Conservation (phyloP, 2,113 vertebrate species). For the Psittacus erithacus region DNA sequence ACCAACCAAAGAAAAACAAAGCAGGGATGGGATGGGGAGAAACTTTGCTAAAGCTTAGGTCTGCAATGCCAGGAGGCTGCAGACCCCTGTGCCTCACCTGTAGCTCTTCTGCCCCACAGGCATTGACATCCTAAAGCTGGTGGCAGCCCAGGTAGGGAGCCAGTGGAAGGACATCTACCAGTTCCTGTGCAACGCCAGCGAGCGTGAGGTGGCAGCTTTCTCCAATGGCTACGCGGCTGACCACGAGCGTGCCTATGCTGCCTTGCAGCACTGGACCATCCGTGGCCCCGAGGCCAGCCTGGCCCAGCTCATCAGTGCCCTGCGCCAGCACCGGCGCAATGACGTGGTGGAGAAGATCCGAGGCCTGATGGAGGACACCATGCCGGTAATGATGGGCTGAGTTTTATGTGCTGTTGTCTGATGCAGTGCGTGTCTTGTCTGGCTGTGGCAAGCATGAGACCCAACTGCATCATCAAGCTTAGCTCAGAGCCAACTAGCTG, state of each 20-base stretch:
- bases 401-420: rapidly evolving
- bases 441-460: rapidly evolving
- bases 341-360: constrained; percentile 97
- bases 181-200: constrained; percentile 89
- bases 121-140: constrained; percentile 93
- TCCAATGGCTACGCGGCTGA: constrained; percentile 88
- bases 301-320: constrained; percentile 92
- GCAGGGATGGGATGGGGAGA: too few relatives aligned
- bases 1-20: neutral
- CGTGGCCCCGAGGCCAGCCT: constrained; percentile 92
- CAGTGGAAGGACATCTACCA: constrained; percentile 97
- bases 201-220: constrained; percentile 92
- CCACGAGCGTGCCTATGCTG: constrained; percentile 90
- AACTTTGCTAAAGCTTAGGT: neutral
- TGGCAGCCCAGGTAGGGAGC: constrained; percentile 90
- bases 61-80: rapidly evolving
- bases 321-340: constrained; percentile 90
- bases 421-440: rapidly evolving
- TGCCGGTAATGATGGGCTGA: constrained; percentile 76
- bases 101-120: constrained; percentile 72
- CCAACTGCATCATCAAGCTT: rapidly evolving
- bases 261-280: constrained; percentile 96
- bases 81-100: neutral
- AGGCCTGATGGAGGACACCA: constrained; percentile 92
- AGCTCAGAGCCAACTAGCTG: neutral